Percentiles rank a stretch among this genome's conserved stretches.
These are phyloP conservation scores for Xenops minutus DNA, from an alignment of 2,797 vertebrate species.

Conservation along the genomic window DNA sequence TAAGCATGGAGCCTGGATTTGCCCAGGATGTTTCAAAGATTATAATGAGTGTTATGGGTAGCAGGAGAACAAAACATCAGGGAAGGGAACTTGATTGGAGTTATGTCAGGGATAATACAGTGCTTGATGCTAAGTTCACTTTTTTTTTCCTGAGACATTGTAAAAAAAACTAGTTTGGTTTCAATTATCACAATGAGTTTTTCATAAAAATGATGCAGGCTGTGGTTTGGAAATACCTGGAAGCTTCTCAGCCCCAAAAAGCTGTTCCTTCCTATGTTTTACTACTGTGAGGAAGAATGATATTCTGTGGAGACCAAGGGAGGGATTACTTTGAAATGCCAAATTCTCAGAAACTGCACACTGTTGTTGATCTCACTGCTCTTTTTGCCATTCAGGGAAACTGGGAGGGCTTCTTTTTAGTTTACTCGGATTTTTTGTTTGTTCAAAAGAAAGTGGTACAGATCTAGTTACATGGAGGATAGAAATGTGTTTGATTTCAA, in stretches of 20 bases:
- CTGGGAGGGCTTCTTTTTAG: not conserved
- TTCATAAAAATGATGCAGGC: not conserved
- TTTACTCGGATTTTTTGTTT: not conserved
- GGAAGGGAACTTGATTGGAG: accelerated
- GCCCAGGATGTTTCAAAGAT: accelerated
- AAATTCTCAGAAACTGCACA: not conserved
- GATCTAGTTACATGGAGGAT: not conserved
- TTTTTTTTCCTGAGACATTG: not conserved
- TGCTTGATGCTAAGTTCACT: not conserved
- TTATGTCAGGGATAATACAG: not conserved
- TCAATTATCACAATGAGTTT: not conserved
- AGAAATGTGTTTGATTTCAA: not conserved
- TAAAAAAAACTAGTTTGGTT: not conserved
- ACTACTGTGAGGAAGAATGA: not conserved
- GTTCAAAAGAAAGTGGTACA: not conserved
- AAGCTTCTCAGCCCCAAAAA: not conserved
- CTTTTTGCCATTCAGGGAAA: not conserved
- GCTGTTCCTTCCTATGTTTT: not conserved
- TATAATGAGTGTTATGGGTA: not conserved
- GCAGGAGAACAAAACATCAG: not conserved
- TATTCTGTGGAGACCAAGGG: not conserved
- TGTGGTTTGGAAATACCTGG: not conserved
- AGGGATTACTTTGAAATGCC: not conserved
- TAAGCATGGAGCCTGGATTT: not conserved
- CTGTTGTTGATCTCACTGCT: not conserved